phyloP scores from a whole-genome alignment of 2,113 vertebrate species.

The Eurypyga helias region DNA sequence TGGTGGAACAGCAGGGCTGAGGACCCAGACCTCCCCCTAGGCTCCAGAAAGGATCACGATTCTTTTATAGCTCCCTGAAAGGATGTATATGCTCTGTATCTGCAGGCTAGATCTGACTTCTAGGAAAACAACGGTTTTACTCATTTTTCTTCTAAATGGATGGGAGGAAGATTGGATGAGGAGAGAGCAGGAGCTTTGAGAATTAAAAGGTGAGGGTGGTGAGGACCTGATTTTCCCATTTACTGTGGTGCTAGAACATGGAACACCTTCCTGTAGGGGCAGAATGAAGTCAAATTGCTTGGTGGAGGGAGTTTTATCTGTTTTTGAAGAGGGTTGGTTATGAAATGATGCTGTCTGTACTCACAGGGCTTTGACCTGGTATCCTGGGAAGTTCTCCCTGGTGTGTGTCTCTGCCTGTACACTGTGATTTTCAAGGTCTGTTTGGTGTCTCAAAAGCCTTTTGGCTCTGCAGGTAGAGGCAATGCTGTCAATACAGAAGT shows the following conservation, averaged over 20 bases:
- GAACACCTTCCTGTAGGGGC: background rate
- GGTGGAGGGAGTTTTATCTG: background rate
- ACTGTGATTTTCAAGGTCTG: background rate
- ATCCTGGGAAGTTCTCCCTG: background rate
- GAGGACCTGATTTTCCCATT: background rate
- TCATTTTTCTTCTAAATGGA: background rate
- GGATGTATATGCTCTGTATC: background rate
- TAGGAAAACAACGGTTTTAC: background rate
- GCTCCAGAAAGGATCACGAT: accelerated
- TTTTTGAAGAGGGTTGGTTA: background rate
- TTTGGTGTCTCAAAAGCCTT: background rate
- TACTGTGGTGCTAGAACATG: background rate
- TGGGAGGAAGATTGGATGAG: background rate
- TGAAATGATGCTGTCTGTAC: background rate
- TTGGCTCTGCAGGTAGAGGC: background rate
- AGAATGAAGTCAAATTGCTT: background rate
- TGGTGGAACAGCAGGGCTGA: background rate
- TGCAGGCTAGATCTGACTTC: background rate
- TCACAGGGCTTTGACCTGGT: background rate
- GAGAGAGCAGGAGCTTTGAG: background rate
- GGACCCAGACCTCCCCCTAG: background rate
- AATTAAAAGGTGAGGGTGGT: background rate
- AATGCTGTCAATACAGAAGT: background rate
- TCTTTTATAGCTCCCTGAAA: background rate
- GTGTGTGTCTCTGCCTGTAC: background rate